Percentiles rank a stretch among this genome's conserved stretches.
Evolutionary conservation across 2,113 vertebrate species (phyloP).

Genomic region (Garra rufa): DNA sequence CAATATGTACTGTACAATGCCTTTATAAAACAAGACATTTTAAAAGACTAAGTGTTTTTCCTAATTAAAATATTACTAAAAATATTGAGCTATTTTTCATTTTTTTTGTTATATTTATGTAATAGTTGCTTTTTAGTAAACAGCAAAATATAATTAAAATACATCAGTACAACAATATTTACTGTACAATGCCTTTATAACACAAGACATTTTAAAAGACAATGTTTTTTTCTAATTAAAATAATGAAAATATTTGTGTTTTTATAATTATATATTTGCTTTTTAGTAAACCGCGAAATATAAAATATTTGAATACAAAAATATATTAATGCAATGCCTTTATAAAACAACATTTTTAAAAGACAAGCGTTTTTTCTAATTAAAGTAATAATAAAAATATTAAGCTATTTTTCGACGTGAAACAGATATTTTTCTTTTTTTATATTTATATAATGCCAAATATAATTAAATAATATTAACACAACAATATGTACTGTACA

Average conservation of each 20-base stretch:
- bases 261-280: no score
- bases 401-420: not conserved
- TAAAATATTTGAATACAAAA: not conserved
- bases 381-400: no score
- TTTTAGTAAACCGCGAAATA: no score
- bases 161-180: not conserved
- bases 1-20: not conserved
- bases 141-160: not conserved
- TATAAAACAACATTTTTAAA: no score
- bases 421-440: not conserved
- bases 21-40: not conserved
- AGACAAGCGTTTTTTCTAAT: no score
- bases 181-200: not conserved
- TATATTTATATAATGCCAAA: not conserved
- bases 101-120: no score
- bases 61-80: not conserved
- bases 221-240: no score
- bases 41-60: no score
- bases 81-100: no score
- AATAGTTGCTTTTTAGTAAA: not conserved
- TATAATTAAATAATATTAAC: not conserved
- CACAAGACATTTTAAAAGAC: no score
- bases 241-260: no score
- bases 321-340: no score
- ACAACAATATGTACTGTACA: not conserved